Conservation (phyloP, 2,113 vertebrate species). For the Phylloscopus trochilus region DNA sequence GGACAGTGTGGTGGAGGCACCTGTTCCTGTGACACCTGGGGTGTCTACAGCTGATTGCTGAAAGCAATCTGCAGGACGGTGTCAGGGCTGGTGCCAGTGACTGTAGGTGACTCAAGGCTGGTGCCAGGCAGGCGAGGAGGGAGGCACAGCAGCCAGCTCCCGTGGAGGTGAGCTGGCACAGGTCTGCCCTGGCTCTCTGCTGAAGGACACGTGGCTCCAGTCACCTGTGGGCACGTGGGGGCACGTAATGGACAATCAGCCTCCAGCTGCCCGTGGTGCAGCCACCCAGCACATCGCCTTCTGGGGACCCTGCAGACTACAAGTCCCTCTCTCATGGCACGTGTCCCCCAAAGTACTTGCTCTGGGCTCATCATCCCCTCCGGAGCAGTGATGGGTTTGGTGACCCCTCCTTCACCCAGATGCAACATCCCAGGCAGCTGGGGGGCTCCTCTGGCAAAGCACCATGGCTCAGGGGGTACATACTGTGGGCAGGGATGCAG, state of each 20-base stretch:
- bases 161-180: neutral
- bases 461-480: accelerated
- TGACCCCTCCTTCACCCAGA: neutral
- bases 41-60: accelerated
- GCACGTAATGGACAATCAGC: neutral
- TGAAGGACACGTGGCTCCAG: neutral
- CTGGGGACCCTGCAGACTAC: neutral
- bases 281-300: accelerated
- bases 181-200: neutral
- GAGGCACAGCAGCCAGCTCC: neutral
- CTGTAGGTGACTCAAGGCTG: neutral
- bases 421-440: accelerated
- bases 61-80: neutral
- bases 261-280: accelerated
- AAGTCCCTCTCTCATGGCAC: neutral
- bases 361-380: neutral
- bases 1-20: neutral
- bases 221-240: accelerated
- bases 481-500: neutral
- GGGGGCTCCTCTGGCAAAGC: neutral
- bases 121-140: neutral
- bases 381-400: accelerated
- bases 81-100: accelerated
- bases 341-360: accelerated
- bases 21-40: neutral